phyloP scores from a whole-genome alignment of 2,797 vertebrate species.

The Manis pentadactyla region DNA sequence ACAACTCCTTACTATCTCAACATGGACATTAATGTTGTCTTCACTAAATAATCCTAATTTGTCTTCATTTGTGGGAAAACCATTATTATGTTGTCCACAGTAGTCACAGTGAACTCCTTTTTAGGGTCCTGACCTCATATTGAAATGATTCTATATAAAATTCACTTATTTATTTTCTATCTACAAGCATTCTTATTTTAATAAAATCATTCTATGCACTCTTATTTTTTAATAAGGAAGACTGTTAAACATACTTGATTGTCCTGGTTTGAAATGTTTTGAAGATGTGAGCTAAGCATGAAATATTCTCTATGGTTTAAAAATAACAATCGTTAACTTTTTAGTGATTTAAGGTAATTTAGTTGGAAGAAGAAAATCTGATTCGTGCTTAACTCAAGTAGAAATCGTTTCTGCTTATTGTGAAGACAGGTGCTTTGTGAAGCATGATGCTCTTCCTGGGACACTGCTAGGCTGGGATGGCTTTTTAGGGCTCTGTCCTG shows the following conservation, averaged over 20 bases:
- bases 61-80: neutral
- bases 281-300: neutral
- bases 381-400: neutral
- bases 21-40: neutral
- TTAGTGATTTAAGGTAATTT: slow-evolving; percentile 22
- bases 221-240: slow-evolving; percentile 18
- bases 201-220: neutral
- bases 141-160: neutral
- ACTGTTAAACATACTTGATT: neutral
- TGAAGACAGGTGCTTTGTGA: neutral
- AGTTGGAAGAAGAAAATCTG: neutral
- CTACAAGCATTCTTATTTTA: neutral
- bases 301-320: neutral
- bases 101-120: neutral
- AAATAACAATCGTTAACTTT: slow-evolving; percentile 13
- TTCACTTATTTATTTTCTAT: neutral
- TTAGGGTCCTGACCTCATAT: neutral
- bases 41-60: neutral
- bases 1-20: neutral
- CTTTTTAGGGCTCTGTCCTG: neutral
- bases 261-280: neutral
- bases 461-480: neutral
- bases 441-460: neutral
- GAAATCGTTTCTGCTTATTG: neutral
- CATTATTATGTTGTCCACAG: neutral